Evolutionary conservation across 2,888 invertebrate genomes (phyloP).

Genomic region (Caprella mutica): DNA sequence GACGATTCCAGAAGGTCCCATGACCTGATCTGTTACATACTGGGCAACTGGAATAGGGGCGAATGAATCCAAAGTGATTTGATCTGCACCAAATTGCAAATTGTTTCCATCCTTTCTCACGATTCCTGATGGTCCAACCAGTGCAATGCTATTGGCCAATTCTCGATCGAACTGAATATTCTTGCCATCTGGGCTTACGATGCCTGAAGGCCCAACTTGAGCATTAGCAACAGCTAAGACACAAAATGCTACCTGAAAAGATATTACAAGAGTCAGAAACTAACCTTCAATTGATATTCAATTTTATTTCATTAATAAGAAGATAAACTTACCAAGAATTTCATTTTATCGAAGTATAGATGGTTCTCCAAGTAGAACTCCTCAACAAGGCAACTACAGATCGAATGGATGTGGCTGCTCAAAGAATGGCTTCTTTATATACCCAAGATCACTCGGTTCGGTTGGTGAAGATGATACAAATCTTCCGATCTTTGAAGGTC

Average conservation of each 20-base stretch:
- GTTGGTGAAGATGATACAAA: too few relatives aligned
- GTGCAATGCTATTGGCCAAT: slow-evolving; percentile 14
- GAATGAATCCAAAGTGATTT: slow-evolving; percentile 11
- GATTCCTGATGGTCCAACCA: slow-evolving; percentile 22
- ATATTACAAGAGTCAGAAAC: not conserved
- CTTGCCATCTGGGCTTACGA: slow-evolving; percentile 23
- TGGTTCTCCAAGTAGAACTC: too few relatives aligned
- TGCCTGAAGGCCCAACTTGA: slow-evolving; percentile 27
- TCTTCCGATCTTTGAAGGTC: too few relatives aligned
- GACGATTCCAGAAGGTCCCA: slow-evolving; percentile 19
- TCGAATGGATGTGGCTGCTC: too few relatives aligned
- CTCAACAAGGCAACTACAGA: too few relatives aligned
- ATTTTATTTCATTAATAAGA: not conserved
- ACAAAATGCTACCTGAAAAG: slow-evolving; percentile 26
- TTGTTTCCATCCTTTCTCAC: slow-evolving; percentile 21
- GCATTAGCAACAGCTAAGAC: slow-evolving; percentile 21
- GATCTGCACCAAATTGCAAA: slow-evolving; percentile 19
- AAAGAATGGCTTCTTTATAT: too few relatives aligned
- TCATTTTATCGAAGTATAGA: slow-evolving; percentile 10
- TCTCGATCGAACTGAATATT: slow-evolving; percentile 25
- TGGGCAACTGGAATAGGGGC: slow-evolving; percentile 2
- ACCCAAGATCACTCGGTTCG: too few relatives aligned
- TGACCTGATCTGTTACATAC: not conserved
- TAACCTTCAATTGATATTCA: not conserved
- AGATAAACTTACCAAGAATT: slow-evolving; percentile 5